Evolutionary conservation across 2,113 vertebrate genomes (phyloP), one percentile per base, ranked within the genome.

Genomic region (Ailuropoda melanoleuca): DNA sequence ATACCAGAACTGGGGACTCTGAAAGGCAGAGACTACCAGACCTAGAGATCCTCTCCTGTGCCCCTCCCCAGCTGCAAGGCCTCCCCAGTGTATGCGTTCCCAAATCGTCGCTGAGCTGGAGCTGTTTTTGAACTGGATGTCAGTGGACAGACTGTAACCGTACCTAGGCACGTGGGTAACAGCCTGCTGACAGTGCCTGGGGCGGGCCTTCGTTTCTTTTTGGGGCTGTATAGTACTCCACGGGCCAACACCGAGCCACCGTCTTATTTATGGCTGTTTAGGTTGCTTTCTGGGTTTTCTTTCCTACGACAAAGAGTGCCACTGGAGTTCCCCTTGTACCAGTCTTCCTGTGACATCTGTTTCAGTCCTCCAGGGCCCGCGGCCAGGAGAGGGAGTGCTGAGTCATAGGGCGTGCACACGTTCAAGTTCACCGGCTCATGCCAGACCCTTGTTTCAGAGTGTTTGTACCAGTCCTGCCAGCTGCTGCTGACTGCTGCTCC

Each of bases 171-270:
- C 10, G 1, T 1, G 3, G 18, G 5, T 9, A 43, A 83, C 64
- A 60, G 1, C 14, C 2, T 4, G 3, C 1, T 1, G 5, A 34
- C 31, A 1, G 66, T 4, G 4, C 62, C 31, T 26, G 0, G 8
- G 12, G 26, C 37, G 23, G 7, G 0, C 5, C 31, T 66, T 34
- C 3, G 0, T 26, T 26, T 84, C 66, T 93, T 66, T 96, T 78
- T 34, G 15, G 62, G 0, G 55, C 86, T 23, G 19, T 13, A 1
- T 72, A 70, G 39, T 93, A 86, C 3, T 84, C 88, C 55, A 6
- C 39, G 0, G 1, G 18, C 11, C 12, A 24, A 14, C 24, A 26
- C 19, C 17, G 0, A 68, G n/a, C 2, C 56, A 60, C 1, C 17
- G 66, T 55, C 43, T n/a, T 12, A 10, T 31, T 46, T 34, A 0